Evolutionary conservation across 2,113 vertebrate genomes (phyloP), one percentile per base, ranked within the genome.

Genomic region (Entomyzon cyanotis): DNA sequence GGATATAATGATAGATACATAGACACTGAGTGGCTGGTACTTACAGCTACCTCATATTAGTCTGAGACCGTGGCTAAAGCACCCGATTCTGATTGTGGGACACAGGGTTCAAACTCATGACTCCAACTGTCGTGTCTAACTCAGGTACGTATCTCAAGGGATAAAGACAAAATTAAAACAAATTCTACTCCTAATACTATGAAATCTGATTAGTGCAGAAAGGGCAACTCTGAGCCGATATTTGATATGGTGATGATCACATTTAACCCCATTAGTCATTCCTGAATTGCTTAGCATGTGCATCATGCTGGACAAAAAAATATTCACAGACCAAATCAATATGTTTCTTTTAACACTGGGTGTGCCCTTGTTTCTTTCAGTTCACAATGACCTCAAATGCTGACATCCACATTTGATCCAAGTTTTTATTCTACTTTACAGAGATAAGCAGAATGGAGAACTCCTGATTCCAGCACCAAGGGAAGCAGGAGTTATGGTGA

Each of bases 181-280:
- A 90, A 93, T 92, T 92, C 64, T 86, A 25, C 41, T 63, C 47
- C 35, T 84, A 67, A 84, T 60, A 46, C 59, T 52, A 37, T 77
- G 76, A 95, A 96, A 93, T 71, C 60, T 78, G 41, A 83, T 94
- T 95, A 93, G 52, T 84, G 76, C 64, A 94, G 85, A 93, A 84
- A 88, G 55, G 56, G 56, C 41, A 65, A 22, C 37, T 77, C 67
- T 78, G 68, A 84, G 56, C 31, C 0, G 8, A 47, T 78, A 84
- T 80, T 92, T 94, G 90, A 88, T 93, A 77, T 44, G 42, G 52
- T 78, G 76, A 90, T 83, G 88, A 87, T 92, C 85, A 86, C 58
- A 64, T 93, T 91, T 92, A 96, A 94, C 73, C 63, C 37, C 65
- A 71, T 92, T 86, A 92, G 63, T 88, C 76, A 84, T 78, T 95